Percentiles rank a stretch among this genome's conserved stretches.
These are phyloP conservation scores for Bursaphelenchus okinawaensis DNA, from an alignment of 2,888 invertebrate genomes.

Conservation along the genomic window DNA sequence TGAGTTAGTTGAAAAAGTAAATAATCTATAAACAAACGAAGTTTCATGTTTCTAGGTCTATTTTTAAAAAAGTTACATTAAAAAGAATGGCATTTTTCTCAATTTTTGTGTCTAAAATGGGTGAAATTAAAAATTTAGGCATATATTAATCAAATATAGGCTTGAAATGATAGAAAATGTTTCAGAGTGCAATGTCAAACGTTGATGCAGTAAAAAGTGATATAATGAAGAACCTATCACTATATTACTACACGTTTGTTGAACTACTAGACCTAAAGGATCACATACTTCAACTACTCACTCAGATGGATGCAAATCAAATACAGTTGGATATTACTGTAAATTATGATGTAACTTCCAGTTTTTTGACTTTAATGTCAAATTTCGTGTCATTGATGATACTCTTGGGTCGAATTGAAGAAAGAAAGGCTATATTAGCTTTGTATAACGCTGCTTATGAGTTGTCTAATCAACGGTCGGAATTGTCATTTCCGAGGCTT, in stretches of 20 bases:
- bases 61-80: too few species aligned
- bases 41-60: too few species aligned
- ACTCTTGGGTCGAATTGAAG: conserved; percentile 91
- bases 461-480: conserved; percentile 76
- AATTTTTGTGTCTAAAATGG: conserved; percentile 6
- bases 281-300: conserved; percentile 65
- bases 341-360: conserved; percentile 90
- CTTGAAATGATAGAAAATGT: conserved; percentile 10
- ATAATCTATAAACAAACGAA: too few species aligned
- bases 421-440: conserved; percentile 82
- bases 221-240: conserved; percentile 86
- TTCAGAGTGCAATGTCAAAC: conserved; percentile 66
- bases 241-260: conserved; percentile 98
- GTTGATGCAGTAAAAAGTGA: conserved; percentile 82
- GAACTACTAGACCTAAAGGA: conserved; percentile 91
- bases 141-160: not conserved
- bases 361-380: conserved; percentile 86
- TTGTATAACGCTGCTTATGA: conserved; percentile 96
- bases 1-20: too few species aligned
- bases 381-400: conserved; percentile 94
- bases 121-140: not conserved
- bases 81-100: not conserved
- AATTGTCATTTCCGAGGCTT: conserved; percentile 74
- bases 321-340: conserved; percentile 84
- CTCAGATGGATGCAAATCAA: conserved; percentile 93